phyloP scores from a whole-genome alignment of 2,888 invertebrate genomes.

The Molorchus minor region DNA sequence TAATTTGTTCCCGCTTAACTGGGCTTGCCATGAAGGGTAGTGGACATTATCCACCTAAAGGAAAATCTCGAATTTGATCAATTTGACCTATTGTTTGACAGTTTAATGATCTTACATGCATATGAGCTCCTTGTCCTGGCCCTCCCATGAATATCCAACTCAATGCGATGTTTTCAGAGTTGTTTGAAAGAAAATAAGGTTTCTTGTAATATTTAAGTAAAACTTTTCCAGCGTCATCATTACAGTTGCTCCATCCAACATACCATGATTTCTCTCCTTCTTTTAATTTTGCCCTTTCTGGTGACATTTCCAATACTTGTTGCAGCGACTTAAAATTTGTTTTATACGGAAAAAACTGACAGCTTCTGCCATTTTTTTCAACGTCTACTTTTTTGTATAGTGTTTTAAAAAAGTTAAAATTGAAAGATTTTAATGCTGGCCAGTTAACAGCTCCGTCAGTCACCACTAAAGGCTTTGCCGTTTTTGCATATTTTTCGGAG shows the following conservation, averaged over 20 bases:
- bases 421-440: slow-evolving; percentile 72
- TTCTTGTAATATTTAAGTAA: slow-evolving; percentile 80
- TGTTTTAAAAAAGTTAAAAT: slow-evolving; percentile 84
- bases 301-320: slow-evolving; percentile 85
- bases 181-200: slow-evolving; percentile 89
- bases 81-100: too few species aligned
- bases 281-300: slow-evolving; percentile 70
- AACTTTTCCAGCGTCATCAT: slow-evolving; percentile 79
- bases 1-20: slow-evolving; percentile 85
- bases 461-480: slow-evolving; percentile 83
- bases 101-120: slow-evolving; percentile 86
- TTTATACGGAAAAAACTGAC: slow-evolving; percentile 95
- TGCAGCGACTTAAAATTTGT: slow-evolving; percentile 81
- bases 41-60: slow-evolving; percentile 90
- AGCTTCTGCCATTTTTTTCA: slow-evolving; percentile 64
- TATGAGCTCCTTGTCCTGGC: slow-evolving; percentile 91
- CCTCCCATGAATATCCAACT: slow-evolving; percentile 99
- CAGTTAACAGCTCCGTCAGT: slow-evolving; percentile 84
- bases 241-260: slow-evolving; percentile 92
- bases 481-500: slow-evolving; percentile 78
- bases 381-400: slow-evolving; percentile 71
- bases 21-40: slow-evolving; percentile 97
- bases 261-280: slow-evolving; percentile 67
- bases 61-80: too few species aligned
- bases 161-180: slow-evolving; percentile 87